Base-by-base conservation (phyloP, 2,888 invertebrate genomes). In the Drosophila demipolita region DNA sequence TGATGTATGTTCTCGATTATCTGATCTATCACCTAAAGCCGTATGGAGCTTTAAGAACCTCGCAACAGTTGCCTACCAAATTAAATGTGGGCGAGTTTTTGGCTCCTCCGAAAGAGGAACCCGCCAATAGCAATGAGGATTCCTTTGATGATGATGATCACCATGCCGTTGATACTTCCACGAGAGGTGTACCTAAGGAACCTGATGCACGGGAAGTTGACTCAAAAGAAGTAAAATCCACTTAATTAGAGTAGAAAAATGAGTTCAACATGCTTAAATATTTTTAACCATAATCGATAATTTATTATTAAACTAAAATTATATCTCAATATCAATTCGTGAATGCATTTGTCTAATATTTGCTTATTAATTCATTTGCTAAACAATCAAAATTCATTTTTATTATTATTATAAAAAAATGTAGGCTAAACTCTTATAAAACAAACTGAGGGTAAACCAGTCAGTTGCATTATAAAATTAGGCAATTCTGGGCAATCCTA, bases 1-100 rank as follows among this genome's bases (percentile, higher is more conserved):
- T n/a, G n/a, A 54, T 54, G 54, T 26, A 54, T 38, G n/a, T 36
- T 17, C 17, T 54, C 7, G 54, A 54, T 23, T 54, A 54, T 54
- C 36, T 54, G 35, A 20, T 54, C 1, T 36, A 54, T 11, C 54
- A 23, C 23, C n/a, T 54, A 17, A 54, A 23, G 17, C 35, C 54
- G 11, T 54, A 38, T 26, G 54, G 36, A 15, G 1, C 23, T 7
- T 12, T 23, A 15, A 23, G 45, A 8, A 20, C 45, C 7, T 23
- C 7, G 17, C 26, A 36, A 55, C n/a, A 26, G n/a, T 38, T 55
- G 26, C 55, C 55, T 26, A 2, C 26, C 36, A 55, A 55, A 26
- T 38, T 55, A 0, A 55, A 55, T n/a, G 55, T 55, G 17, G 55
- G 38, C 12, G 55, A 55, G 26, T 55, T 15, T 8, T n/a, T 38